Evolutionary conservation across 1,140 invertebrate species (phyloP), one percentile per base, ranked within the genome.

Genomic region (Drosophila pruinosa): DNA sequence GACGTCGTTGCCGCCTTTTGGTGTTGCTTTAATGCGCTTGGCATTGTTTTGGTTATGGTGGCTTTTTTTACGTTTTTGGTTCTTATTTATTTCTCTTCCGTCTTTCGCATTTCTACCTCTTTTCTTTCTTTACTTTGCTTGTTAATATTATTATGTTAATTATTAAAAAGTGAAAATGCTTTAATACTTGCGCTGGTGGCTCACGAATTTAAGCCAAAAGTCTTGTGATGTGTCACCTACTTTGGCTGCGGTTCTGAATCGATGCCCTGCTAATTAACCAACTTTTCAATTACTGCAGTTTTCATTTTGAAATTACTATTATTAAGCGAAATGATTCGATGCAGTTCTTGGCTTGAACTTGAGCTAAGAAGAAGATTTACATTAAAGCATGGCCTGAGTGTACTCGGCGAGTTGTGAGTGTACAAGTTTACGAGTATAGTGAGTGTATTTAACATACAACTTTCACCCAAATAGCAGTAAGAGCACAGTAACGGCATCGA

Each of bases 151-250:
- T 81, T 76, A 86, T 89, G 88, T 89, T 76, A 89, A 89, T 89
- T 89, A 89, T 89, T 89, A 82, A 89, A 89, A 89, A 89, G 86
- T 89, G 86, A 89, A 89, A 89, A 89, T 78, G 72, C 57, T 41
- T 57, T 57, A 57, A 63, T 48, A 36, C 61, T 54, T 48, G 19
- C 34, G 38, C 22, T 57, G 17, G 17, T 52, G 21, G 57, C 36
- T 45, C 43, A 21, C 48, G 45, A 48, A 28, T 48, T 48, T 26
- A 6, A 52, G 41, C 41, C 14, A 45, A 61, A 50, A 21, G 12
- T 67, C 48, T 72, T 39, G 57, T 38, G 43, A 26, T 26, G 19
- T 26, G 36, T 38, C 34, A 38, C 31, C 31, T 43, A 10, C 24
- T 21, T 19, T 43, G 43, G 58, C 52, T 56, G 28, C 24, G n/a